These are phyloP conservation scores for Aleiodes sp. DNA, from an alignment of 1,140 invertebrate species.

Conservation along the genomic window DNA sequence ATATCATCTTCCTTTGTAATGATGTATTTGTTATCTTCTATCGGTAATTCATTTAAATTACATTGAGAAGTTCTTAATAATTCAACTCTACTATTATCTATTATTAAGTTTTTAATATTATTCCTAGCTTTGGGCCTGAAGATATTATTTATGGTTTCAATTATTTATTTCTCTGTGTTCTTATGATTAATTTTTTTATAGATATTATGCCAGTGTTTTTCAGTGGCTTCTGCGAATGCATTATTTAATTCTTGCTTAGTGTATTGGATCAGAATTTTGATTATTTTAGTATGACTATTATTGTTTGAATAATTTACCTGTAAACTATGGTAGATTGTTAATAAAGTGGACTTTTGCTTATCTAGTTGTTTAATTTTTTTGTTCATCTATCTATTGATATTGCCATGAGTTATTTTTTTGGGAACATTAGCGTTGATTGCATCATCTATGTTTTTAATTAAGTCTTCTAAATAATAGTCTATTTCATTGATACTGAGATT, in stretches of 20 bases:
- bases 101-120: neutral
- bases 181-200: neutral
- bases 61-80: neutral
- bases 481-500: neutral
- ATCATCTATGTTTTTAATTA: neutral
- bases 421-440: neutral
- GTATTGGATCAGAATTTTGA: no score
- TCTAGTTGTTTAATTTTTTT: neutral
- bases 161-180: neutral
- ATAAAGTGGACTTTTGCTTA: neutral
- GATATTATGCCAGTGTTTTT: neutral
- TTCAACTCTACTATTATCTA: neutral
- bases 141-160: neutral
- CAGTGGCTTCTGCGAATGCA: neutral
- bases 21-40: neutral
- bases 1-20: neutral
- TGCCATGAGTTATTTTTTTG: neutral
- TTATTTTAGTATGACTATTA: no score
- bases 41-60: neutral
- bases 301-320: neutral
- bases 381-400: neutral
- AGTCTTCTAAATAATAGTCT: neutral
- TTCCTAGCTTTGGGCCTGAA: neutral
- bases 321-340: neutral
- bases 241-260: neutral